phyloP scores from a whole-genome alignment of 2,797 vertebrate species.

The Myotis myotis region DNA sequence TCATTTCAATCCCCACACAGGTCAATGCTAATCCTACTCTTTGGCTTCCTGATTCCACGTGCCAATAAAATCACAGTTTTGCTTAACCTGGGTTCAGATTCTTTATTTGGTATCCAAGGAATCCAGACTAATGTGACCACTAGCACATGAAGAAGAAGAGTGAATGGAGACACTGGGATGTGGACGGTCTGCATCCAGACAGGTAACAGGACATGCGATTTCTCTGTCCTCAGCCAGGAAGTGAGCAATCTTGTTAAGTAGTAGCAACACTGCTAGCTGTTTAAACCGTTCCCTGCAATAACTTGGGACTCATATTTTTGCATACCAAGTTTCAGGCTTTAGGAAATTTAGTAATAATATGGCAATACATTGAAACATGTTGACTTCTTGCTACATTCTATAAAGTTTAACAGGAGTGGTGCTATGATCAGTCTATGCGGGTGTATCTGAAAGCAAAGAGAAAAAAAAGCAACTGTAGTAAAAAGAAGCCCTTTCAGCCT shows the following conservation, averaged over 20 bases:
- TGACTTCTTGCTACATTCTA: not conserved
- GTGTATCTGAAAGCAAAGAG: not conserved
- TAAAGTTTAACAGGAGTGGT: not conserved
- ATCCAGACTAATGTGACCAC: no score
- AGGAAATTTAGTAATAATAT: not conserved
- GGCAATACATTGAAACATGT: not conserved
- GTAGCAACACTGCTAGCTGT: not conserved
- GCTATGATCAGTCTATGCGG: not conserved
- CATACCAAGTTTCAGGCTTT: not conserved
- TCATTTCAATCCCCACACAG: not conserved
- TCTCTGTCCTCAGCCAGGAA: not conserved
- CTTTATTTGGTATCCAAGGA: not conserved
- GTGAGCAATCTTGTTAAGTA: not conserved
- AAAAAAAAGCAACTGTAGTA: not conserved
- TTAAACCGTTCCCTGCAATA: not conserved
- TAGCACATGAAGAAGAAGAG: not conserved
- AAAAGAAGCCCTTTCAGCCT: not conserved
- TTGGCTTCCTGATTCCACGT: not conserved
- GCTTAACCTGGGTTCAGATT: not conserved
- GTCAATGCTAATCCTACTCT: not conserved
- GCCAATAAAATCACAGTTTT: not conserved
- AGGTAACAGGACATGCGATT: rapidly evolving
- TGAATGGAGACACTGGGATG: not conserved
- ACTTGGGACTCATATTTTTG: not conserved
- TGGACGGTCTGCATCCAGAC: not conserved